Evolutionary conservation across 2,888 invertebrate genomes (phyloP).

Genomic region (Patella depressa): DNA sequence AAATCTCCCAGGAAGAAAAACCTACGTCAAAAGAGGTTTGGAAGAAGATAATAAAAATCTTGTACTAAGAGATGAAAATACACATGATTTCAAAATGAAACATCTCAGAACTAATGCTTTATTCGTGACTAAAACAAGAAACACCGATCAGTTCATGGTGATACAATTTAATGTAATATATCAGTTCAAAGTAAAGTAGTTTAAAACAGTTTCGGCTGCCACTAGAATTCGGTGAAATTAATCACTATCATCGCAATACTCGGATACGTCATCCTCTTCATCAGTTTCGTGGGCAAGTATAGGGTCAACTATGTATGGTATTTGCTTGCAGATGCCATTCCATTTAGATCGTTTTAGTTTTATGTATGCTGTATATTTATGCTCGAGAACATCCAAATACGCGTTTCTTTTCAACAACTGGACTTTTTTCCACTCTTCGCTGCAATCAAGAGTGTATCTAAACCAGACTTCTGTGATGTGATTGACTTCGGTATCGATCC

Average conservation of each 20-base stretch:
- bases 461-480: conserved; percentile 19
- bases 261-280: not conserved
- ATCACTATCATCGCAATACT: conserved; percentile 11
- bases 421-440: not conserved
- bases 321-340: not conserved
- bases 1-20: too few species aligned
- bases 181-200: too few species aligned
- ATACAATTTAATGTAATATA: too few species aligned
- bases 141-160: too few species aligned
- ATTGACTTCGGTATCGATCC: not conserved
- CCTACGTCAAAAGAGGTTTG: too few species aligned
- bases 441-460: not conserved
- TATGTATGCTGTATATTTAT: not conserved
- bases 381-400: not conserved
- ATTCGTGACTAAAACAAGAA: not conserved
- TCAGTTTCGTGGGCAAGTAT: not conserved
- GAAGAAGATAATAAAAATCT: too few species aligned
- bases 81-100: too few species aligned
- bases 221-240: not conserved
- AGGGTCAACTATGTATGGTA: not conserved
- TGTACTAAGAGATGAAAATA: too few species aligned
- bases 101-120: not conserved
- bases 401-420: conserved; percentile 8
- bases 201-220: too few species aligned
- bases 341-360: not conserved